Conservation (phyloP, 2,888 invertebrate species). For the Tridacna crocea region DNA sequence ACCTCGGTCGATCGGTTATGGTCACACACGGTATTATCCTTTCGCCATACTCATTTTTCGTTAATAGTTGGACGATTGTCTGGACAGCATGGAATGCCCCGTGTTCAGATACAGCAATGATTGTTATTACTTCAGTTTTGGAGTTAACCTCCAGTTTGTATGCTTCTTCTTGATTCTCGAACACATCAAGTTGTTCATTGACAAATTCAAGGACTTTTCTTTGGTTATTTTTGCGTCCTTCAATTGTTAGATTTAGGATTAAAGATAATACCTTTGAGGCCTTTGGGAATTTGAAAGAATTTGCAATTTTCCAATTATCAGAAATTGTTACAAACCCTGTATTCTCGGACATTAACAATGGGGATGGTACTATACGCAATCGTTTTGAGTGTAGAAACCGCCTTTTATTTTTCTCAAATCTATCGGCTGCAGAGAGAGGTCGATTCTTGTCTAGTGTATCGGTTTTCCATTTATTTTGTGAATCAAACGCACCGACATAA, state of each 20-base stretch:
- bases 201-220: neutral
- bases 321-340: neutral
- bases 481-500: slow-evolving; percentile 31
- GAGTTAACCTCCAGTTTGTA: slow-evolving; percentile 39
- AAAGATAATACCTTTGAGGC: neutral
- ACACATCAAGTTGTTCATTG: neutral
- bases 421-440: slow-evolving; percentile 27
- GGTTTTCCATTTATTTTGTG: slow-evolving; percentile 40
- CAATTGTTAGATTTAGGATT: neutral
- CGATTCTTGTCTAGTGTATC: slow-evolving; percentile 16
- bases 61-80: slow-evolving; percentile 63
- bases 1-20: slow-evolving; percentile 67
- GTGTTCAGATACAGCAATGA: slow-evolving; percentile 54
- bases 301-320: neutral
- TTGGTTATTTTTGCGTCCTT: neutral
- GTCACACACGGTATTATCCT: slow-evolving; percentile 22
- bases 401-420: neutral
- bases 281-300: neutral
- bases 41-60: neutral
- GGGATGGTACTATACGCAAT: neutral
- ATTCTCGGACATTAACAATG: neutral
- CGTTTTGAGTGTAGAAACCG: neutral
- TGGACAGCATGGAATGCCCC: slow-evolving; percentile 77
- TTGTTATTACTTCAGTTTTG: slow-evolving; percentile 45
- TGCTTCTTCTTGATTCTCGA: neutral